A percentile compares a stretch with the other conserved stretches of the same genome.
Conservation (phyloP, 2,888 invertebrate genomes). For the Eupelmus urozonus region DNA sequence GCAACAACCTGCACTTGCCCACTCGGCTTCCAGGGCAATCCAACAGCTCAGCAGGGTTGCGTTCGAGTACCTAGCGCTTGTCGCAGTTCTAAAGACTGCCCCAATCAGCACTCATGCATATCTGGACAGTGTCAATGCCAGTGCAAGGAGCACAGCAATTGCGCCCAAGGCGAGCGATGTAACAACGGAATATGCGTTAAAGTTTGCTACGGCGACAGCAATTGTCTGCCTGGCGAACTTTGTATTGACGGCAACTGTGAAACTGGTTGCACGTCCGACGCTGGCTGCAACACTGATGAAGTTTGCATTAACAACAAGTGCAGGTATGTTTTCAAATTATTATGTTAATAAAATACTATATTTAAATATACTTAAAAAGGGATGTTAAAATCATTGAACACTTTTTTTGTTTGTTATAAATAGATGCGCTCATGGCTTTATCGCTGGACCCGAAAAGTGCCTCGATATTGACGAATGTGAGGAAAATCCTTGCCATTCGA, state of each 20-base stretch:
- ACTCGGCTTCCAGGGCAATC: constrained; percentile 90
- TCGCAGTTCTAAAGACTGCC: constrained; percentile 84
- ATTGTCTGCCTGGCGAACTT: constrained; percentile 93
- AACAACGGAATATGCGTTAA: constrained; percentile 88
- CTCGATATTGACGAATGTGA: constrained; percentile 91
- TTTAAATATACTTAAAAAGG: too few species aligned
- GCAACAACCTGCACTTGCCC: constrained; percentile 89
- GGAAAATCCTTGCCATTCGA: constrained; percentile 87
- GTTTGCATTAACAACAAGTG: constrained; percentile 87
- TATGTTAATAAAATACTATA: constrained; percentile 3
- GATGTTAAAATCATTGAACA: not conserved
- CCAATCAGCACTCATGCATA: constrained; percentile 87
- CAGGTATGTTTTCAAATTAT: constrained; percentile 72
- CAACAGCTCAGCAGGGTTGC: constrained; percentile 92
- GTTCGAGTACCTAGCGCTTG: constrained; percentile 88
- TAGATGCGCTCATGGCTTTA: constrained; percentile 87
- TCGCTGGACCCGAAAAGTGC: constrained; percentile 84
- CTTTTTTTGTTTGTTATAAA: not conserved
- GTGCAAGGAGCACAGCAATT: constrained; percentile 85
- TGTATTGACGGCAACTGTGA: constrained; percentile 90
- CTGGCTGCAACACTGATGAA: constrained; percentile 89
- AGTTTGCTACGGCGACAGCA: constrained; percentile 92
- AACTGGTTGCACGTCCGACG: constrained; percentile 89
- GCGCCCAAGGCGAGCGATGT: constrained; percentile 92
- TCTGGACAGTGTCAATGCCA: constrained; percentile 88